phyloP scores from a whole-genome alignment of 2,113 vertebrate species.

The Ptilonorhynchus violaceus region DNA sequence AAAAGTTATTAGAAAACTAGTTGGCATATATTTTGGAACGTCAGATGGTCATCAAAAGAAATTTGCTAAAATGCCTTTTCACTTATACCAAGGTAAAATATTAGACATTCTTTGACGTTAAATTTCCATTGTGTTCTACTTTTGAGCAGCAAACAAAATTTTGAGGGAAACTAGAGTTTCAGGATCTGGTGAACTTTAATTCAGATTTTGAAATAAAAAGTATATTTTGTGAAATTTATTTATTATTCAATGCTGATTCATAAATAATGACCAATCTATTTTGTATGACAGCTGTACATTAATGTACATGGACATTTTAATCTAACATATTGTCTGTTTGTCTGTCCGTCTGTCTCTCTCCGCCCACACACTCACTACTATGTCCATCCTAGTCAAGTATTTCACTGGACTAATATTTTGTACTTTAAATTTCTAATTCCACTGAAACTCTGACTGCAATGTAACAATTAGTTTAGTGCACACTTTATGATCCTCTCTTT shows the following conservation, averaged over 20 bases:
- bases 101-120: neutral
- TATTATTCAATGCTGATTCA: neutral
- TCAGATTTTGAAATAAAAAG: neutral
- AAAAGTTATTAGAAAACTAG: neutral
- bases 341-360: neutral
- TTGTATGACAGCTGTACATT: neutral
- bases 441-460: neutral
- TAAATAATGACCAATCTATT: neutral
- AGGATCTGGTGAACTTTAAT: neutral
- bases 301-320: neutral
- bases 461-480: neutral
- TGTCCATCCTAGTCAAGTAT: neutral
- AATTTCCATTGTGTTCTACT: neutral
- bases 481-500: neutral
- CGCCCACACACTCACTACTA: neutral
- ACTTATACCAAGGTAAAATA: rapidly evolving
- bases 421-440: neutral
- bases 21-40: neutral
- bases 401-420: neutral
- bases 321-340: neutral
- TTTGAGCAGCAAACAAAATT: neutral
- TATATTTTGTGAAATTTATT: neutral
- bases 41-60: neutral
- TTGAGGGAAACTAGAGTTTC: neutral
- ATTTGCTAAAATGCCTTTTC: neutral